Evolutionary conservation across 1,140 invertebrate genomes (phyloP).

Genomic region (Anastrepha obliqua): DNA sequence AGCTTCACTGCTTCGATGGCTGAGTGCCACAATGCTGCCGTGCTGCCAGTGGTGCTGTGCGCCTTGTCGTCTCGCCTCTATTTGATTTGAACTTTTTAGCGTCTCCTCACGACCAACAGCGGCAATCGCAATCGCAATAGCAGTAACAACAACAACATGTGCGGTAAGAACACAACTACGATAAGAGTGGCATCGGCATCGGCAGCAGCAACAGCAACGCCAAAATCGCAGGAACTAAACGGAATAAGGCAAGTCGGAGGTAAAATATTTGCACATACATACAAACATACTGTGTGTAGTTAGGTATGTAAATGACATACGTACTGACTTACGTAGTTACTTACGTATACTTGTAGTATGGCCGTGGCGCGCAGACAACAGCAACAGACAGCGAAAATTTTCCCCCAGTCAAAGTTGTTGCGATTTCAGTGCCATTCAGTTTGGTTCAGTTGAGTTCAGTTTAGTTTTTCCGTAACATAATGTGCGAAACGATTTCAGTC

Average conservation of each 20-base stretch:
- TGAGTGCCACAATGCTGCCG: conserved; percentile 38
- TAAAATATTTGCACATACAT: conserved; percentile 38
- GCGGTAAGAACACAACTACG: conserved; percentile 17
- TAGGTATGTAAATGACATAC: conserved; percentile 61
- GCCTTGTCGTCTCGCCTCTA: conserved; percentile 32
- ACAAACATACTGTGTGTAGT: conserved; percentile 14
- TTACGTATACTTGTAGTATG: conserved; percentile 29
- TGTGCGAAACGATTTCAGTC: conserved; percentile 75
- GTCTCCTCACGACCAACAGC: conserved; percentile 11
- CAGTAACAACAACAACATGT: not conserved
- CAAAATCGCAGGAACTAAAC: conserved; percentile 34
- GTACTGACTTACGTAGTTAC: conserved; percentile 40
- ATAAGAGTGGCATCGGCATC: conserved; percentile 27
- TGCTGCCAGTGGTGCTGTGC: conserved; percentile 43
- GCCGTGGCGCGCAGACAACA: conserved; percentile 54
- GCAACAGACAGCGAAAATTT: conserved; percentile 57
- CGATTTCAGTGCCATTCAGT: conserved; percentile 52
- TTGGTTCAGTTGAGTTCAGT: conserved; percentile 55
- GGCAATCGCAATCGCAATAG: not conserved
- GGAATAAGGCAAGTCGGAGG: conserved; percentile 32
- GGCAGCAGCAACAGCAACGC: not conserved
- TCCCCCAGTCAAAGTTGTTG: conserved; percentile 44
- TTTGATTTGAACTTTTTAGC: conserved; percentile 25
- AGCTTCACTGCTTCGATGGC: conserved; percentile 10
- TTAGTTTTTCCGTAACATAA: conserved; percentile 74